A percentile compares a stretch with the other conserved stretches of the same genome.
Conservation (phyloP, 2,113 vertebrate species). For the Macquaria australasica region DNA sequence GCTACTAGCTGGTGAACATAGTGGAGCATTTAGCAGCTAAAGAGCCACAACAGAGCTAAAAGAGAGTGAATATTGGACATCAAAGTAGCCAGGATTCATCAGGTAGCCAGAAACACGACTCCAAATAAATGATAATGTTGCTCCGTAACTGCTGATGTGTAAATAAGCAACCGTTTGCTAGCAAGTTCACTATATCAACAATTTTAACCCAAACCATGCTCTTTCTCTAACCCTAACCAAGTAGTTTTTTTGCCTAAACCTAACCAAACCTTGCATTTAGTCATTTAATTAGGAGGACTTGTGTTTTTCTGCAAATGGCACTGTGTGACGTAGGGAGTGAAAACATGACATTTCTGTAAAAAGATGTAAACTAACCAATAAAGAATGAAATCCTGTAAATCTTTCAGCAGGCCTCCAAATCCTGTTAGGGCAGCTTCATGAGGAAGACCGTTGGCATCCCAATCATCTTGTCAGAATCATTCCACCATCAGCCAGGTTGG, state of each 20-base stretch:
- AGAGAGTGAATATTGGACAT: not conserved
- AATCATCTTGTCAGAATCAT: slow-evolving; percentile 25
- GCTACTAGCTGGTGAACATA: not conserved
- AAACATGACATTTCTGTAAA: not conserved
- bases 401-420: slow-evolving; percentile 7
- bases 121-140: too few relatives aligned
- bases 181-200: too few relatives aligned
- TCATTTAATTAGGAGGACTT: not conserved
- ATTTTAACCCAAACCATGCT: too few relatives aligned
- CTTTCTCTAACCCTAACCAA: not conserved
- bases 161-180: too few relatives aligned
- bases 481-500: slow-evolving; percentile 18
- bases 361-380: not conserved
- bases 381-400: not conserved
- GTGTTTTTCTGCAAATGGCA: not conserved
- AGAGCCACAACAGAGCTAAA: not conserved
- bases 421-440: slow-evolving; percentile 21
- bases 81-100: too few relatives aligned
- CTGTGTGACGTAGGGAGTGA: not conserved
- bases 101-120: too few relatives aligned
- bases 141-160: too few relatives aligned
- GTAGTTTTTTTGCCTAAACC: not conserved
- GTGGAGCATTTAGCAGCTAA: not conserved
- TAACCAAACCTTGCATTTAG: too few relatives aligned
- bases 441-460: slow-evolving; percentile 17